These are phyloP conservation scores for Platycercus adscitus DNA, from an alignment of 2,113 vertebrate species.

Conservation along the genomic window DNA sequence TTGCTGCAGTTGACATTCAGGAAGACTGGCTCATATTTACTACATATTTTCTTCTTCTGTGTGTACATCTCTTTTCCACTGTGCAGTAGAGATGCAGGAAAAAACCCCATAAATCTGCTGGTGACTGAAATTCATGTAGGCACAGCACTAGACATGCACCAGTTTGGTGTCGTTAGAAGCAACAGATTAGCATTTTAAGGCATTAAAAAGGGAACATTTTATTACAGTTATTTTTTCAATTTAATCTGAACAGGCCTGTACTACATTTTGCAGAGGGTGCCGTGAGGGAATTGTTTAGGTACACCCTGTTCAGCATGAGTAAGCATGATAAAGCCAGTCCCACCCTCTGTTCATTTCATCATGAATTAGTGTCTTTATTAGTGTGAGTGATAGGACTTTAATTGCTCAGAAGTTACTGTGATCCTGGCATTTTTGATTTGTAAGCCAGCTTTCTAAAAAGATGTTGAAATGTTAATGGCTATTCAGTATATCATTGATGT, in stretches of 20 bases:
- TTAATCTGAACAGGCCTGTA: not conserved
- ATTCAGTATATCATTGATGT: not conserved
- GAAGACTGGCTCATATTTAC: not conserved
- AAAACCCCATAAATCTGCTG: not conserved
- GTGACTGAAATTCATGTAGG: not conserved
- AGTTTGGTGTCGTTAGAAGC: not conserved
- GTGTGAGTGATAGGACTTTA: not conserved
- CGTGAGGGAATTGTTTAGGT: not conserved
- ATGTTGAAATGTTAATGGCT: conserved; percentile 13
- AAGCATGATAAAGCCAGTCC: not conserved
- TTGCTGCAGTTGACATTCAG: not conserved
- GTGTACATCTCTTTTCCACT: not conserved
- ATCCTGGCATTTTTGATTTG: not conserved
- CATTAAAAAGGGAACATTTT: not conserved
- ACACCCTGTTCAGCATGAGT: not conserved
- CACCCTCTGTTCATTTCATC: not conserved
- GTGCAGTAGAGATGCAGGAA: not conserved
- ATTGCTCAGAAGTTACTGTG: not conserved
- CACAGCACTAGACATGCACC: not conserved
- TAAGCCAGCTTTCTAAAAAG: not conserved
- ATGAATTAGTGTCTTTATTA: not conserved
- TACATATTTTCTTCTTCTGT: not conserved
- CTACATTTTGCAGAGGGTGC: not conserved
- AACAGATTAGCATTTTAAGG: not conserved
- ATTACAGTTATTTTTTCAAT: not conserved